Conservation (phyloP, 2,888 invertebrate species). For the Didymodactylos carnosus region DNA sequence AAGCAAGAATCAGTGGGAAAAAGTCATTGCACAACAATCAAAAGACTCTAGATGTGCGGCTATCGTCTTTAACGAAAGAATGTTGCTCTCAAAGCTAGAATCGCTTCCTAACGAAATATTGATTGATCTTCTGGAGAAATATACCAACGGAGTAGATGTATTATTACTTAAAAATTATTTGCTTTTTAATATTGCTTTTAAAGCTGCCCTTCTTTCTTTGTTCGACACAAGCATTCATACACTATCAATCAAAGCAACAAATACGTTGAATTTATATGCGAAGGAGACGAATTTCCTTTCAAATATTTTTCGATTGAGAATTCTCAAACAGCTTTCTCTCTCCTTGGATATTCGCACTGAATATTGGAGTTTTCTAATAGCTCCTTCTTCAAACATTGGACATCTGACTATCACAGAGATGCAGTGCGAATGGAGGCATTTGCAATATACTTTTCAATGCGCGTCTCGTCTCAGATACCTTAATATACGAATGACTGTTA, state of each 20-base stretch:
- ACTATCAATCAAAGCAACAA: background rate
- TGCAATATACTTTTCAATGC: background rate
- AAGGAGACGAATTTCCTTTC: background rate
- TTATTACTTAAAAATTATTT: too few relatives aligned
- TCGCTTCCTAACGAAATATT: background rate
- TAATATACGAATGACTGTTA: background rate
- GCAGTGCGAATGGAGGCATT: background rate
- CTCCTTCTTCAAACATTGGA: background rate
- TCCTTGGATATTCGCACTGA: background rate
- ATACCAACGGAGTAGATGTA: background rate
- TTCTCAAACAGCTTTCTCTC: background rate
- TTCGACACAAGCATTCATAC: background rate
- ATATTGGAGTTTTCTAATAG: background rate
- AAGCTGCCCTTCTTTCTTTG: background rate
- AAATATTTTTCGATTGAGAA: background rate
- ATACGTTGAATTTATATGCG: background rate
- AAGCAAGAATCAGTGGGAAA: too few relatives aligned
- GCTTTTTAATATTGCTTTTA: background rate
- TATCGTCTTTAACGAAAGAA: too few relatives aligned
- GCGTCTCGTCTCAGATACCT: background rate
- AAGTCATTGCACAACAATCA: too few relatives aligned
- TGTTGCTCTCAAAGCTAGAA: background rate
- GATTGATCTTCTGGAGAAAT: background rate
- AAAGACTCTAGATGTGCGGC: too few relatives aligned
- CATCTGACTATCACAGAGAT: background rate